phyloP scores from a whole-genome alignment of 2,113 vertebrate genomes.

The Ivindomyrus marchei region DNA sequence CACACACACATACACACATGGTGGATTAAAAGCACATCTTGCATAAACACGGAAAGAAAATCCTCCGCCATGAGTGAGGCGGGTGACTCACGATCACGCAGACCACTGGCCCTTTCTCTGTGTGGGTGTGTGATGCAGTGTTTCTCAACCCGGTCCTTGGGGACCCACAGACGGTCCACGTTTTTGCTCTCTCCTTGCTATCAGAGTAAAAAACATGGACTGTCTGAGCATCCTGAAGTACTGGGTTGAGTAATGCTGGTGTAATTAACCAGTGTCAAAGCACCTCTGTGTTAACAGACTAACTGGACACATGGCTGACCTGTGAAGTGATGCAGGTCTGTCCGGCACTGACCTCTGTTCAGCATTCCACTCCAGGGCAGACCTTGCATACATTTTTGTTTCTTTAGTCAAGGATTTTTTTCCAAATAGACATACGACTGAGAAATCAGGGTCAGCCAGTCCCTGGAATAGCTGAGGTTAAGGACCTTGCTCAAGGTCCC shows the following conservation, averaged over 20 bases:
- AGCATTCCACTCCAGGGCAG: neutral
- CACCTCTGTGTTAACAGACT: neutral
- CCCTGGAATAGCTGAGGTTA: neutral
- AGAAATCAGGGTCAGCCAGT: neutral
- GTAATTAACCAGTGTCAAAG: neutral
- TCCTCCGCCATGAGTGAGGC: neutral
- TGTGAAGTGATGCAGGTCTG: neutral
- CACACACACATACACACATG: neutral
- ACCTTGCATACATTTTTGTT: neutral
- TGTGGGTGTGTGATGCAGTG: neutral
- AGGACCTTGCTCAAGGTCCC: neutral
- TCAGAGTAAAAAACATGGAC: neutral
- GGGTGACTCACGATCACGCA: neutral
- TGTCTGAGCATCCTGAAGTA: neutral
- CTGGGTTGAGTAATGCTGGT: neutral
- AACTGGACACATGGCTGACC: neutral
- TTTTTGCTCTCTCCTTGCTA: neutral
- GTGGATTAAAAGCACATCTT: slow-evolving; percentile 2
- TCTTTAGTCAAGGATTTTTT: neutral
- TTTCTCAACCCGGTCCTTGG: neutral
- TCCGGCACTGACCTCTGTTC: neutral
- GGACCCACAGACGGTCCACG: neutral
- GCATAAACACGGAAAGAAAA: slow-evolving; percentile 1
- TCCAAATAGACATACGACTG: neutral
- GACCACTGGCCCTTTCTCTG: neutral